phyloP scores from a whole-genome alignment of 2,797 vertebrate species.

The Mormyrus proboscirostris region DNA sequence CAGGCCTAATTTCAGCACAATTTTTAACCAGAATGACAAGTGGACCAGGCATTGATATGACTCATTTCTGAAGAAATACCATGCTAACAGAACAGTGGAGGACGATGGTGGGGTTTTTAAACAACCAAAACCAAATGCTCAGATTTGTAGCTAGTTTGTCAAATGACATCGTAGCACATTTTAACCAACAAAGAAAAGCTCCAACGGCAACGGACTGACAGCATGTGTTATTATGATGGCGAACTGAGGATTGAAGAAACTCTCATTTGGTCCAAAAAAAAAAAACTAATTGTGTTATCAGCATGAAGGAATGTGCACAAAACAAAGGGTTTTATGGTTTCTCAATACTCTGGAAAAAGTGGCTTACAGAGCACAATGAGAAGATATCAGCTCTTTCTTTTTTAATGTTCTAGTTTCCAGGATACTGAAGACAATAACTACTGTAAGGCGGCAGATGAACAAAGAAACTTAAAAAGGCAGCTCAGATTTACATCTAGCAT shows the following conservation, averaged over 20 bases:
- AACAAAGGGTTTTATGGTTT: neutral
- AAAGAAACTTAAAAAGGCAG: neutral
- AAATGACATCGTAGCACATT: neutral
- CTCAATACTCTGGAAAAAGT: neutral
- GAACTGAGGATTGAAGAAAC: neutral
- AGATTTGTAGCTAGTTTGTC: neutral
- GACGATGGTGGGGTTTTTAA: neutral
- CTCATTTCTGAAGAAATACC: neutral
- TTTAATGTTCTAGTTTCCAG: slow-evolving; percentile 14
- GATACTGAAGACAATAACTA: slow-evolving; percentile 13
- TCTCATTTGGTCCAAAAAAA: neutral
- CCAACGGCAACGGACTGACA: neutral
- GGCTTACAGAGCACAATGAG: neutral
- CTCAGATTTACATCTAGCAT: neutral
- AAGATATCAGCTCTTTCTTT: neutral
- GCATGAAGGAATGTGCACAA: neutral
- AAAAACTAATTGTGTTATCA: neutral
- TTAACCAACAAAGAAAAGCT: neutral
- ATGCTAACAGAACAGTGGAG: neutral
- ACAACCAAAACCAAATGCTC: neutral
- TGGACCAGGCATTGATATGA: neutral
- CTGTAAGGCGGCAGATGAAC: neutral
- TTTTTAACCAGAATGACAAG: neutral
- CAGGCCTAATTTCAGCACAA: neutral
- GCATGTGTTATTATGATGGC: neutral